Evolutionary conservation across 2,113 vertebrate species (phyloP), one percentile per base, ranked within the genome.

Genomic region (Nipponia nippon): DNA sequence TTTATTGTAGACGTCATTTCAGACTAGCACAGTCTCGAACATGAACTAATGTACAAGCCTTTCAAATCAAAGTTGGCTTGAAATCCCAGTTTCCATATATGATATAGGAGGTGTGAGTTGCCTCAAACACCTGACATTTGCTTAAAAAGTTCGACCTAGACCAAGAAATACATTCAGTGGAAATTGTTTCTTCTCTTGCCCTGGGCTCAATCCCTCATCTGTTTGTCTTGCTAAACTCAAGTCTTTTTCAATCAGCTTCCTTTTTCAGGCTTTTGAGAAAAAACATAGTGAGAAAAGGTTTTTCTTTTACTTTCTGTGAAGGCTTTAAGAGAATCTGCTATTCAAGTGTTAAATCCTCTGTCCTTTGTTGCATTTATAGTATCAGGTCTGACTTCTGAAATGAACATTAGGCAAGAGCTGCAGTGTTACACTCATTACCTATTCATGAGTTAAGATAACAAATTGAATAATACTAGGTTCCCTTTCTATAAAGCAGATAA

Each of bases 21-120:
- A 58, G 59, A 71, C 26, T 7, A 58, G 62, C 62, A 13, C 26
- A 10, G 30, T 9, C 78, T 62, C 3, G 0, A 50, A 65, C 13
- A 3, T 0, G 1, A 34, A 61, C 22, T 20, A 15, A 62, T 0
- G 2, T 6, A 22, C 12, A 36, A 78, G n/a, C 16, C 36, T 72
- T 46, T 38, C 62, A 21, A 49, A 70, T 44, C 65, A 79, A 50
- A 71, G 44, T 0, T 38, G 47, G 26, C 44, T 61, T 72, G 81
- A 34, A 62, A 75, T 70, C 50, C 38, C 59, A 32, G 16, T 34
- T 70, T 38, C 63, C 30, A 21, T 2, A 29, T 4, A 2, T 7
- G 62, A 38, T 36, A 47, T 1, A 63, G 55, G 59, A 83, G 14
- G 27, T 2, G 11, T 32, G n/a, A 13, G 9, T 58, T 46, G 61